phyloP scores from a whole-genome alignment of 2,113 vertebrate species.

The Apodemus speciosus region DNA sequence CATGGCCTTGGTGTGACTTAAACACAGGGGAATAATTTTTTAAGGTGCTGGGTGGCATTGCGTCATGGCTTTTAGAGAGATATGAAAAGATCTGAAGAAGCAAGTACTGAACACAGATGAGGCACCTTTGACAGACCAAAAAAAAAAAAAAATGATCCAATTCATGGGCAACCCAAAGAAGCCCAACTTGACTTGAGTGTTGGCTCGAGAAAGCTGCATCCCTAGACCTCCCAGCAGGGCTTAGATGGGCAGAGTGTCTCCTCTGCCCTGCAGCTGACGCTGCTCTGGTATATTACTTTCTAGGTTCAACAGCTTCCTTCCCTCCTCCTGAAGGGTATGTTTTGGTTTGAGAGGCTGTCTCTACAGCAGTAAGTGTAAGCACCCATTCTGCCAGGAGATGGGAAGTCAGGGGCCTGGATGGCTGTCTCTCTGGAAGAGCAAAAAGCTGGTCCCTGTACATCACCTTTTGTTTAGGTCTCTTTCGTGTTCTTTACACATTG shows the following conservation, averaged over 20 bases:
- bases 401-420: accelerated
- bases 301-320: background rate
- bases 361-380: background rate
- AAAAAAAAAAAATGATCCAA: no score
- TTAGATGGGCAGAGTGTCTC: background rate
- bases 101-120: background rate
- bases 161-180: background rate
- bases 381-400: background rate
- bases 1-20: background rate
- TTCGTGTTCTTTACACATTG: no score
- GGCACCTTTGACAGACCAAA: background rate
- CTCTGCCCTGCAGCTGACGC: background rate
- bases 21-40: accelerated
- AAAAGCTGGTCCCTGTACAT: accelerated
- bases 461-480: background rate
- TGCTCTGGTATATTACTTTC: no score
- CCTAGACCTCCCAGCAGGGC: background rate
- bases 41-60: accelerated
- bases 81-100: background rate
- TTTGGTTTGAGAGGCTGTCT: background rate
- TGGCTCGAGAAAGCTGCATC: background rate
- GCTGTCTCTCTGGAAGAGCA: no score
- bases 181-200: background rate
- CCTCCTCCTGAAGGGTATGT: background rate
- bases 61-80: background rate